A percentile compares a stretch with the other conserved stretches of the same genome.
Evolutionary conservation across 2,888 invertebrate genomes (phyloP).

Genomic region (Cataglyphis cursor): DNA sequence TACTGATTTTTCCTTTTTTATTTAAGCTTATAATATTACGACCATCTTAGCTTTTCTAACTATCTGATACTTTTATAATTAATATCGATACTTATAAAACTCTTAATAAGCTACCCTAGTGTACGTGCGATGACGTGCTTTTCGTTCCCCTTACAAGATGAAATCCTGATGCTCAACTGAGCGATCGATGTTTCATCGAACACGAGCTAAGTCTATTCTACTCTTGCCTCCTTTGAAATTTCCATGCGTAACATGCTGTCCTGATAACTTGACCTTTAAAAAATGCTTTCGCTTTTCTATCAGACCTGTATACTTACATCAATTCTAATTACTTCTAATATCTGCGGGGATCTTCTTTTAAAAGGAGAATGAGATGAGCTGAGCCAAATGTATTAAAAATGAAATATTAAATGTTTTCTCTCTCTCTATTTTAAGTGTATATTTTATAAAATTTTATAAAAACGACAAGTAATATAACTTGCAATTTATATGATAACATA

Average conservation of each 20-base stretch:
- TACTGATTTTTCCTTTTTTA: conserved; percentile 65
- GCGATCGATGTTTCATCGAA: conserved; percentile 60
- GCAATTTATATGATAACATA: not conserved
- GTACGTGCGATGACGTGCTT: conserved; percentile 19
- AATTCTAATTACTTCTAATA: conserved; percentile 4
- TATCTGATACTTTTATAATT: conserved; percentile 24
- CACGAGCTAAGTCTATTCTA: conserved; percentile 33
- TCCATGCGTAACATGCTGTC: conserved; percentile 56
- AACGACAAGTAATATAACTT: not conserved
- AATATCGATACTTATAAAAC: conserved; percentile 23
- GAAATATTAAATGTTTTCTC: not conserved
- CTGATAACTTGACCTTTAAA: conserved; percentile 63
- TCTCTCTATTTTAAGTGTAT: not conserved
- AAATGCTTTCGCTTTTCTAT: conserved; percentile 60
- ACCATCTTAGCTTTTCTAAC: conserved; percentile 19
- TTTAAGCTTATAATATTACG: not conserved
- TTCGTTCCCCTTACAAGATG: conserved; percentile 29
- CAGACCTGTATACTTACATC: conserved; percentile 18
- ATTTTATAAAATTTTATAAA: not conserved
- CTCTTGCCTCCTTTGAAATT: conserved; percentile 41
- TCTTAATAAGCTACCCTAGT: conserved; percentile 30
- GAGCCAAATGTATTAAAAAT: not conserved
- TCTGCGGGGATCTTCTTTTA: not conserved
- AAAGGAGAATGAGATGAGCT: not conserved
- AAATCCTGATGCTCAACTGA: conserved; percentile 44